Percentiles rank a stretch among this genome's conserved stretches.
Conservation (phyloP, 2,888 invertebrate species). For the Acrocera orbiculus region DNA sequence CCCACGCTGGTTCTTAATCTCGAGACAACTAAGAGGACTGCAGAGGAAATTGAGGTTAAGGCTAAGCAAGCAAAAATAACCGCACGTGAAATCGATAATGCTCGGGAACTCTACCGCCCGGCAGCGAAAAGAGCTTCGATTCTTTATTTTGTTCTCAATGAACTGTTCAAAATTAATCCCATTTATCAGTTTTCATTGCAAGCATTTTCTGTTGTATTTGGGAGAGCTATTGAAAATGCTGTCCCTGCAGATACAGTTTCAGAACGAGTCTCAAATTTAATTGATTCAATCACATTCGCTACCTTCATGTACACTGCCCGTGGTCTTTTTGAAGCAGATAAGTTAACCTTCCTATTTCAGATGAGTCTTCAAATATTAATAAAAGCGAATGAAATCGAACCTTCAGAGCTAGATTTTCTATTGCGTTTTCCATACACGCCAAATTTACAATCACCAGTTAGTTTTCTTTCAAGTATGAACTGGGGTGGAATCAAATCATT, state of each 20-base stretch:
- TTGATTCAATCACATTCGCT: conserved; percentile 73
- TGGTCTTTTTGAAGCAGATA: conserved; percentile 82
- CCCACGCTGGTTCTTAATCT: conserved; percentile 79
- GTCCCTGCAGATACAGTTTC: conserved; percentile 49
- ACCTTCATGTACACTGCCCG: conserved; percentile 78
- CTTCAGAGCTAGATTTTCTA: conserved; percentile 68
- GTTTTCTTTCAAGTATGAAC: conserved; percentile 57
- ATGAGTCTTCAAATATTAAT: conserved; percentile 56
- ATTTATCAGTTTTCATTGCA: conserved; percentile 93
- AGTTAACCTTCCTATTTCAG: conserved; percentile 76
- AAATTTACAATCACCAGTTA: conserved; percentile 56
- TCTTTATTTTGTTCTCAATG: conserved; percentile 84
- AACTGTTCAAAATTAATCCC: conserved; percentile 78
- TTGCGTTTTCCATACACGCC: conserved; percentile 67
- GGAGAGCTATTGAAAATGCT: conserved; percentile 56
- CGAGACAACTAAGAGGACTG: conserved; percentile 83
- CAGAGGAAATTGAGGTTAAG: conserved; percentile 74
- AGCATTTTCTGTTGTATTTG: conserved; percentile 79
- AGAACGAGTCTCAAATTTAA: conserved; percentile 53
- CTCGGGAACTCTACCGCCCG: conserved; percentile 70
- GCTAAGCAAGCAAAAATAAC: conserved; percentile 76
- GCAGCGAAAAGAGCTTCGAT: conserved; percentile 77
- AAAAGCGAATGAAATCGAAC: conserved; percentile 45
- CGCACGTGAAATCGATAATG: conserved; percentile 74
- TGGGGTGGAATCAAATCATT: conserved; percentile 75